Percentiles rank a stretch among this genome's conserved stretches.
phyloP scores from a whole-genome alignment of 1,140 invertebrate species.

The Lasioglossum albipes region DNA sequence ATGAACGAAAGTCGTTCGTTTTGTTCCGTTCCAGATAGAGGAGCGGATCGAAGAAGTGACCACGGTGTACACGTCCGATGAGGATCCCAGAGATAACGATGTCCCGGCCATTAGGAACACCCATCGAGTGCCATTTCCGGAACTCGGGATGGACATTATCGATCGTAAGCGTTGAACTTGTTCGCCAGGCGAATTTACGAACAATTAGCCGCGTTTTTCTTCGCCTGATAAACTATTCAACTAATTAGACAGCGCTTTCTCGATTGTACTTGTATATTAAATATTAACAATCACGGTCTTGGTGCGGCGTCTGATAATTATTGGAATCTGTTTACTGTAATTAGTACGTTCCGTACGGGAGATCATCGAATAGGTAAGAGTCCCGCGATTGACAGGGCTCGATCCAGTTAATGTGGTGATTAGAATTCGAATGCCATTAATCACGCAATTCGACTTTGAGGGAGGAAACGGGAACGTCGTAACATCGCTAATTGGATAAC shows the following conservation, averaged over 20 bases:
- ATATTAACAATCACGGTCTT: background rate
- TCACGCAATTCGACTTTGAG: background rate
- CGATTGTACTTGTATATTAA: background rate
- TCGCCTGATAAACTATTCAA: too few relatives aligned
- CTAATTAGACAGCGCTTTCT: background rate
- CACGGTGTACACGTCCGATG: slow-evolving; percentile 72
- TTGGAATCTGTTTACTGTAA: background rate
- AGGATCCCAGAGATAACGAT: slow-evolving; percentile 67
- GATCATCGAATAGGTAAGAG: background rate
- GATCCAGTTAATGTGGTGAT: background rate
- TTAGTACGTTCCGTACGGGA: background rate
- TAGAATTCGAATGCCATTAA: background rate
- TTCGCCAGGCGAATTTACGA: background rate
- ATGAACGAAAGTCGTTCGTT: background rate
- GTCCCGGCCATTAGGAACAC: slow-evolving; percentile 66
- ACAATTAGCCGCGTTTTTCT: too few relatives aligned
- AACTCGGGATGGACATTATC: slow-evolving; percentile 85
- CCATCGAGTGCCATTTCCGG: slow-evolving; percentile 85
- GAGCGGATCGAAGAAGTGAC: slow-evolving; percentile 81
- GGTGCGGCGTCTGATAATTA: background rate
- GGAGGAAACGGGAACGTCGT: background rate
- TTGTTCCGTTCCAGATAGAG: slow-evolving; percentile 77
- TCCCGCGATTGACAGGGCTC: background rate
- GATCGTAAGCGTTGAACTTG: slow-evolving; percentile 76
- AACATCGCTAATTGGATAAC: background rate